Evolutionary conservation across 1,140 invertebrate species (phyloP).

Genomic region (Drosophila paulistorum): DNA sequence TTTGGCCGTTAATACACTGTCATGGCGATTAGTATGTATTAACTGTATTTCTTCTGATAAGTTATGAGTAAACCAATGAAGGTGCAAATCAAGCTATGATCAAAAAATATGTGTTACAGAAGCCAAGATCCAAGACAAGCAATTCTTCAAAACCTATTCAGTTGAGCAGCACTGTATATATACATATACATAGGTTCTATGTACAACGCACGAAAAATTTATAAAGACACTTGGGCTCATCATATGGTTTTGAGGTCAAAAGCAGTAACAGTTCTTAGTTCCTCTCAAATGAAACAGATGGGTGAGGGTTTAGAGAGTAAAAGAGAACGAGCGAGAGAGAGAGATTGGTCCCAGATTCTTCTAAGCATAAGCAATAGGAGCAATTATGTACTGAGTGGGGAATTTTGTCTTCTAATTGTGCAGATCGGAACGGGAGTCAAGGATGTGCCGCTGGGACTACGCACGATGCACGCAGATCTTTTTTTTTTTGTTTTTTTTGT

Average conservation of each 20-base stretch:
- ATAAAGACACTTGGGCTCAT: not conserved
- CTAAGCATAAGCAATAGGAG: conserved; percentile 1
- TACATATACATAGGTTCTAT: not conserved
- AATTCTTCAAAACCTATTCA: too few species aligned
- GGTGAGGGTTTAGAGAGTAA: not conserved
- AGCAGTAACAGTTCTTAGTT: not conserved
- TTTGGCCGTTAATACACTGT: too few species aligned
- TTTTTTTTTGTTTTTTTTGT: not conserved
- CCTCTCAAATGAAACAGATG: not conserved
- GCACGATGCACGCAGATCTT: conserved; percentile 6
- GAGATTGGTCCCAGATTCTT: conserved; percentile 1
- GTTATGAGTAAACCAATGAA: too few species aligned
- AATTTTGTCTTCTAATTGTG: not conserved
- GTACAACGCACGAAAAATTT: not conserved
- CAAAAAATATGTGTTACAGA: too few species aligned
- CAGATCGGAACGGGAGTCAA: not conserved
- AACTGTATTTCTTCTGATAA: too few species aligned
- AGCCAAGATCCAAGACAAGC: too few species aligned
- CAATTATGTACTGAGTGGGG: not conserved
- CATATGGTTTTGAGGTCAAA: not conserved
- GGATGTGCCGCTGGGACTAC: conserved; percentile 15
- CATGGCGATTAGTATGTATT: too few species aligned
- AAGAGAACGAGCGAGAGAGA: not conserved
- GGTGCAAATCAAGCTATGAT: too few species aligned
- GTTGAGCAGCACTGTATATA: not conserved